Conservation (phyloP, 2,888 invertebrate genomes). For the Meandrusa payeni region DNA sequence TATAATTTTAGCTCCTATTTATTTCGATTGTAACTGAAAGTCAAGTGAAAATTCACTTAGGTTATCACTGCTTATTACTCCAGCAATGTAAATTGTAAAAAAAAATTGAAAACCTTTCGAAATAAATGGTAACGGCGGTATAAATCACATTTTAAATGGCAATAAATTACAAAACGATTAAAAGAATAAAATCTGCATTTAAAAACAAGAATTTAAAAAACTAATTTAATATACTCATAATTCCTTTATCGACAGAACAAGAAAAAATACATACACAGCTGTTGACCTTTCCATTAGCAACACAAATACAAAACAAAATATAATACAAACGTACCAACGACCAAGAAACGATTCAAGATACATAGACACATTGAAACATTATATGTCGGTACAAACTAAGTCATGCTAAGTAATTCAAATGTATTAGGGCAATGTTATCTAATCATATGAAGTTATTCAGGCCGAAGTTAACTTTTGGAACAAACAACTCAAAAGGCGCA, state of each 20-base stretch:
- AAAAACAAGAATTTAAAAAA: too few relatives aligned
- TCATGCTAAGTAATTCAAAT: neutral
- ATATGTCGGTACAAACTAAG: neutral
- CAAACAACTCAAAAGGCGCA: constrained; percentile 12
- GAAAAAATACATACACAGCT: constrained; percentile 9
- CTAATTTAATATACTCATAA: constrained; percentile 7
- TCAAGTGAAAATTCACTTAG: too few relatives aligned
- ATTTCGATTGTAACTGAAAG: too few relatives aligned
- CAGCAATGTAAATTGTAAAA: too few relatives aligned
- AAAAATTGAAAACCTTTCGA: too few relatives aligned
- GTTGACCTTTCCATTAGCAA: constrained; percentile 15
- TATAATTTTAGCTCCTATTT: too few relatives aligned
- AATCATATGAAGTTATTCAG: constrained; percentile 12
- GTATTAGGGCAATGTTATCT: constrained; percentile 15
- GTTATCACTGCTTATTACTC: too few relatives aligned
- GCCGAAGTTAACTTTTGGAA: constrained; percentile 4
- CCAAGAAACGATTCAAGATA: constrained; percentile 1
- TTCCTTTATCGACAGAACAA: constrained; percentile 11
- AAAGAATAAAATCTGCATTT: too few relatives aligned
- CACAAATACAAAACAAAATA: neutral
- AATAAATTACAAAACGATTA: too few relatives aligned
- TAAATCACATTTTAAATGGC: too few relatives aligned
- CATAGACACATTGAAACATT: constrained; percentile 1
- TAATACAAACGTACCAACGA: constrained; percentile 1
- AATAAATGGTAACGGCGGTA: too few relatives aligned